Evolutionary conservation across 2,888 invertebrate species (phyloP), one percentile per base, ranked within the genome.

Genomic region (Labia minor): DNA sequence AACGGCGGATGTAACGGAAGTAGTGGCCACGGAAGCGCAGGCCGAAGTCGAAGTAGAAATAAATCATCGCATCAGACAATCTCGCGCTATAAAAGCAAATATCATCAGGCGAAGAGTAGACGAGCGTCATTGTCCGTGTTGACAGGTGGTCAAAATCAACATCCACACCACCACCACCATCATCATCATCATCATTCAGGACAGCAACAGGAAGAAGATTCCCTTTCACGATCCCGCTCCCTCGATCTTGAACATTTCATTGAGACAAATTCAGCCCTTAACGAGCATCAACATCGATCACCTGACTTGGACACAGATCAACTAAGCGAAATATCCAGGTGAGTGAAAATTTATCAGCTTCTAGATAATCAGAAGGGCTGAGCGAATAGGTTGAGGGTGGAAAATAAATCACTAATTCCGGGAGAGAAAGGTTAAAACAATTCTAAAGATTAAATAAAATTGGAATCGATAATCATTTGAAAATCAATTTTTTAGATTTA

Each of bases 181-280:
- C 26, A 8, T 6, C 49, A 49, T 49, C 49, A 49, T 16, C 49
- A 49, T 14, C 49, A 49, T 49, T 14, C 3, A 2, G 3, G 2
- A n/a, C 49, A 14, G 3, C 49, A 49, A 3, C 49, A 3, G 49
- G 49, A 49, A 11, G 49, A 49, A 3, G 49, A 49, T 16, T 49
- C 49, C 2, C 3, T 49, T 3, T 49, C 49, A 2, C 14, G 49
- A 10, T 49, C 49, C 2, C 49, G 49, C 3, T 49, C 49, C 14
- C 49, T 49, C 16, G 49, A 49, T 49, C 49, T 49, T 49, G 49
- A 49, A 14, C 49, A 49, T 49, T 49, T 49, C 49, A 49, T 49
- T 10, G 49, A 49, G 49, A 49, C 49, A 11, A 49, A 49, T 16
- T 49, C 49, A 14, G 49, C 49, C 2, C 6, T 49, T 10, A 4